phyloP scores from a whole-genome alignment of 1,140 invertebrate genomes.

The Euglossa dilemma region DNA sequence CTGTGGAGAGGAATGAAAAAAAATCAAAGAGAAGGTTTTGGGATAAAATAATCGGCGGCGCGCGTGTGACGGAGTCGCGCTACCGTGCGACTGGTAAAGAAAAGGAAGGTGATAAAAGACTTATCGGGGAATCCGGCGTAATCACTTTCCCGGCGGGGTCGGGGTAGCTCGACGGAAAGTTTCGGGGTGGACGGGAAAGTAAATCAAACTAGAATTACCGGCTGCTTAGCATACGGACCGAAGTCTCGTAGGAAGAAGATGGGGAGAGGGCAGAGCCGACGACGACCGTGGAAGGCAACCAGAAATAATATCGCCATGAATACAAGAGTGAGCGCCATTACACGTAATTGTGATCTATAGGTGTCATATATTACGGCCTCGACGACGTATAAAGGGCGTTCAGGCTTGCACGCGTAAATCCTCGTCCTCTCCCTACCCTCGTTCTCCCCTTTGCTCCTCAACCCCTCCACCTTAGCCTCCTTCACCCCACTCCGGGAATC shows the following conservation, averaged over 20 bases:
- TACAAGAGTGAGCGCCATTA: constrained; percentile 79
- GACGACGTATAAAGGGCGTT: constrained; percentile 78
- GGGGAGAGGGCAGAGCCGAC: constrained; percentile 47
- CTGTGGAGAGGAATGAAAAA: not conserved
- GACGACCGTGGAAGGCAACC: constrained; percentile 70
- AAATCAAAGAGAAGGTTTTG: not conserved
- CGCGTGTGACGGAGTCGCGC: not conserved
- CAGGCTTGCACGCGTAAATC: constrained; percentile 75
- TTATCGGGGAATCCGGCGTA: constrained; percentile 62
- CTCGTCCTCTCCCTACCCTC: constrained; percentile 50
- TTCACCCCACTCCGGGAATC: constrained; percentile 56
- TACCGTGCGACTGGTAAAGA: constrained; percentile 27
- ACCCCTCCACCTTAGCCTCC: constrained; percentile 36
- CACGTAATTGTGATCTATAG: constrained; percentile 81
- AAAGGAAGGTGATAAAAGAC: constrained; percentile 61
- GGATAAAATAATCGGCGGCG: constrained; percentile 1
- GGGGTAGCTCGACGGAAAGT: constrained; percentile 48
- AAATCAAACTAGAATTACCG: constrained; percentile 77
- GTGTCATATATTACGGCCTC: constrained; percentile 76
- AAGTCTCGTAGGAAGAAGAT: constrained; percentile 60
- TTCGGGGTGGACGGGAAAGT: constrained; percentile 65
- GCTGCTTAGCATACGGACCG: constrained; percentile 74
- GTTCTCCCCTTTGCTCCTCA: constrained; percentile 49
- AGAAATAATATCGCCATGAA: constrained; percentile 79
- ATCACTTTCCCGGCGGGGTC: constrained; percentile 65